Percentiles rank a stretch among this genome's conserved stretches.
Conservation (phyloP, 2,797 vertebrate genomes). For the Lithobates sylvaticus region DNA sequence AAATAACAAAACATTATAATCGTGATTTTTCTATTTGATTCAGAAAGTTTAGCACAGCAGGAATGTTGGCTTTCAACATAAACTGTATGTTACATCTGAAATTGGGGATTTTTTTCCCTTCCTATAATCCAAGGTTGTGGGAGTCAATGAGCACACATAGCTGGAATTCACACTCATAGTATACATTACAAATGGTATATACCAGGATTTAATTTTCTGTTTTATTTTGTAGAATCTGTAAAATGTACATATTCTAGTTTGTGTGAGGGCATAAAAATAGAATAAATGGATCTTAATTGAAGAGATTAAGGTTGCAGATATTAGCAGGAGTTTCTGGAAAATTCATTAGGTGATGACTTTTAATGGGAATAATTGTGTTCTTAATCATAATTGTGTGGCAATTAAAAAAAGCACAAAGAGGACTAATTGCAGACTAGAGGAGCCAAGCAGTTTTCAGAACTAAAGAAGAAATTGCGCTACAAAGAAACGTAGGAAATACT, state of each 20-base stretch:
- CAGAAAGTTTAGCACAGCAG: slow-evolving; percentile 82
- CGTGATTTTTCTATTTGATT: slow-evolving; percentile 80
- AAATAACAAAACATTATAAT: slow-evolving; percentile 73
- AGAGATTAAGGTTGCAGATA: slow-evolving; percentile 59
- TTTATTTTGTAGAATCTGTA: slow-evolving; percentile 6
- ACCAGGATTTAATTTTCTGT: background rate
- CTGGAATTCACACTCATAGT: slow-evolving; percentile 1
- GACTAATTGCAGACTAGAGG: slow-evolving; percentile 61
- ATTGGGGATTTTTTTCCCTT: slow-evolving; percentile 65
- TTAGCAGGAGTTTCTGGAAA: slow-evolving; percentile 60
- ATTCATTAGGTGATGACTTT: slow-evolving; percentile 63
- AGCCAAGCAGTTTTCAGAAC: slow-evolving; percentile 58
- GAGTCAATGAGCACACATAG: slow-evolving; percentile 10
- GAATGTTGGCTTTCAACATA: slow-evolving; percentile 72
- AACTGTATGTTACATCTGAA: slow-evolving; percentile 71
- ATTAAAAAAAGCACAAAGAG: slow-evolving; percentile 63
- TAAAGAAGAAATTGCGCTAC: slow-evolving; percentile 53
- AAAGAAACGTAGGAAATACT: slow-evolving; percentile 40
- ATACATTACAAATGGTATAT: slow-evolving; percentile 37
- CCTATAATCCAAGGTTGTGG: slow-evolving; percentile 66
- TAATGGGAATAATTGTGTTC: slow-evolving; percentile 63
- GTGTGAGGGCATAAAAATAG: slow-evolving; percentile 48
- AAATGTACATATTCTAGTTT: slow-evolving; percentile 20
- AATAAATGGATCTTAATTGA: slow-evolving; percentile 55
- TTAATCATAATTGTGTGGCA: slow-evolving; percentile 62